phyloP scores from a whole-genome alignment of 2,113 vertebrate genomes.

The Gila orcuttii region DNA sequence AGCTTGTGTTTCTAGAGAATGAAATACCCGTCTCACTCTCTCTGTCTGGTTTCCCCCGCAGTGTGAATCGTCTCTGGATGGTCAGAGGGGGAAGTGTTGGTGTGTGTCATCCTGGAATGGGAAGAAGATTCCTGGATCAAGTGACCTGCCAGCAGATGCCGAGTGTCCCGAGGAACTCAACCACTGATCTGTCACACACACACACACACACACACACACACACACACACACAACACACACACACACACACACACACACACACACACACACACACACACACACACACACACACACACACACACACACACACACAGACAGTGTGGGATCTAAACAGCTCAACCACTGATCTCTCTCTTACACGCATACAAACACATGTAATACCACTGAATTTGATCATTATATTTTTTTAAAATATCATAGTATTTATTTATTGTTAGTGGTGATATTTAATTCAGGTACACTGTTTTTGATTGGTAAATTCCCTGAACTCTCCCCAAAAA shows the following conservation, averaged over 20 bases:
- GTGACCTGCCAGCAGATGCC: conserved; percentile 77
- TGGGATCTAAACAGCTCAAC: conserved; percentile 77
- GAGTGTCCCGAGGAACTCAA: conserved; percentile 81
- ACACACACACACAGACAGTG: conserved; percentile 38
- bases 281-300: conserved; percentile 33
- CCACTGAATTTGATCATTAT: conserved; percentile 69
- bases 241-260: conserved; percentile 38
- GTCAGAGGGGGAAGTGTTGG: conserved; percentile 89
- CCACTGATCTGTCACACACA: conserved; percentile 57
- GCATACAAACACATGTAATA: conserved; percentile 54
- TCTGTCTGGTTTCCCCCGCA: conserved; percentile 62
- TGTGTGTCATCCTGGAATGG: conserved; percentile 90
- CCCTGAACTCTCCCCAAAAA: conserved; percentile 66
- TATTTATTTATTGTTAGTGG: conserved; percentile 79
- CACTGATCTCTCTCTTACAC: conserved; percentile 49
- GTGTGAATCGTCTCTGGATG: conserved; percentile 90
- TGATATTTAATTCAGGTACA: conserved; percentile 82
- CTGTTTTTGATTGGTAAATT: conserved; percentile 70
- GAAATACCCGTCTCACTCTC: conserved; percentile 5
- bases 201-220: conserved; percentile 41
- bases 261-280: conserved; percentile 37
- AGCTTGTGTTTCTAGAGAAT: conserved; percentile 37
- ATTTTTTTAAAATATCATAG: conserved; percentile 56
- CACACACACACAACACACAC: conserved; percentile 35
- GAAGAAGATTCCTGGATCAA: conserved; percentile 83